A percentile compares a stretch with the other conserved stretches of the same genome.
phyloP scores from a whole-genome alignment of 53 echinoderm and acorn worm genomes.

The Mesocentrotus franciscanus region DNA sequence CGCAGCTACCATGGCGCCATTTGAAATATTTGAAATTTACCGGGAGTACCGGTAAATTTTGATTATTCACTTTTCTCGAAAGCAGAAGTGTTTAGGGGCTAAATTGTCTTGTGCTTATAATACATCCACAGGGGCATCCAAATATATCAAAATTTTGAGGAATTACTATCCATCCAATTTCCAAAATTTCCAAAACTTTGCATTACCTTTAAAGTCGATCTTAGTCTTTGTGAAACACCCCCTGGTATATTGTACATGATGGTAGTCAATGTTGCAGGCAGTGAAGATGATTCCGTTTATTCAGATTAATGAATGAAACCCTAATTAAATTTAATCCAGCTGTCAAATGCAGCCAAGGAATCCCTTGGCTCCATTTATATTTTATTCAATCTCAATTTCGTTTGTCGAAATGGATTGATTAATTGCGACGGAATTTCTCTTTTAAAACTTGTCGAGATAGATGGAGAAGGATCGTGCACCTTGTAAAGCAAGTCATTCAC shows the following conservation, averaged over 20 bases:
- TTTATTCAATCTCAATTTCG: slow-evolving; percentile 20
- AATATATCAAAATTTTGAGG: too few species aligned
- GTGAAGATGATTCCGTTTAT: neutral
- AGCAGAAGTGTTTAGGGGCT: too few species aligned
- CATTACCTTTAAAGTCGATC: too few species aligned
- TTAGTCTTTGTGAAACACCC: too few species aligned
- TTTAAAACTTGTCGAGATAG: neutral
- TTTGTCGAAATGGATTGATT: neutral
- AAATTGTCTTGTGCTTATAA: too few species aligned
- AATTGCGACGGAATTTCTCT: neutral
- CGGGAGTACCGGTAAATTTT: too few species aligned
- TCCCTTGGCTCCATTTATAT: neutral
- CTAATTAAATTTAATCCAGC: slow-evolving; percentile 15
- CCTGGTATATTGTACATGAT: neutral
- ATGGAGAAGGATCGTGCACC: neutral
- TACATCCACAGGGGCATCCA: too few species aligned
- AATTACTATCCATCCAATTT: too few species aligned
- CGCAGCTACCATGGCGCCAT: too few species aligned
- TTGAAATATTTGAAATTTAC: too few species aligned
- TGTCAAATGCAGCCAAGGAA: neutral
- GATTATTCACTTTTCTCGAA: too few species aligned
- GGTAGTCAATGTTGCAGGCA: neutral
- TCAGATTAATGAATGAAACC: slow-evolving; percentile 1
- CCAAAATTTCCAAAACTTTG: too few species aligned
- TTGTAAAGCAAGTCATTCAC: neutral